Base-by-base conservation (phyloP, 2,113 vertebrate genomes). In the Tachysurus fulvidraco region DNA sequence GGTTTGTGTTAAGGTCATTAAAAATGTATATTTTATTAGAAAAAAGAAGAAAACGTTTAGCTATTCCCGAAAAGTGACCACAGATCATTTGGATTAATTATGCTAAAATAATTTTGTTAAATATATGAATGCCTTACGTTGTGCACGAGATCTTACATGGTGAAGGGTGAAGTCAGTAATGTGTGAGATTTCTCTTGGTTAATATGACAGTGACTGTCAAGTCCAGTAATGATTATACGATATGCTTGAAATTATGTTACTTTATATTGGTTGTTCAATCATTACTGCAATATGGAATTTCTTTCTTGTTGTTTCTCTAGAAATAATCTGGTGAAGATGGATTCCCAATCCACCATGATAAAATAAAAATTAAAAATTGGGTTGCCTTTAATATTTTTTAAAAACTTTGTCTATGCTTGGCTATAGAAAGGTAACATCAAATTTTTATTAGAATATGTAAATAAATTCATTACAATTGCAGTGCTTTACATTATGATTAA, bases 1-100 rank as follows among this genome's bases (percentile, higher is more conserved):
- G 94, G 96, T 44, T 25, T 60, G 55, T 11, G 8, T 81, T 44
- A 41, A 44, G 55, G 30, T 14, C 30, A 25, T 23, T 59, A 12
- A 57, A 80, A 81, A 79, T 55, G 30, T 19, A 2, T 11, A 21
- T 25, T 77, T 76, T 36, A 78, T 59, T 5, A 36, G 10, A 41
- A 41, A 3, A n/a, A n/a, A n/a, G n/a, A n/a, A n/a, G n/a, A n/a
- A n/a, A 59, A 36, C 30, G 0, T 79, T 41, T 19, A 60, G 17
- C 16, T 10, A 4, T 46, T 46, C 23, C 8, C 6, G 36, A 71
- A 71, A 71, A 41, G 16, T 71, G 74, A 8, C 10, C 13, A 77
- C 6, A 55, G 57, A 57, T 57, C 55, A 28, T 54, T 16, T 28
- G 11, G 13, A n/a, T 36, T 1, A 36, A 36, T 36, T 36, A 54